Conservation (phyloP, 2,888 invertebrate genomes). For the Drosophila histrio region DNA sequence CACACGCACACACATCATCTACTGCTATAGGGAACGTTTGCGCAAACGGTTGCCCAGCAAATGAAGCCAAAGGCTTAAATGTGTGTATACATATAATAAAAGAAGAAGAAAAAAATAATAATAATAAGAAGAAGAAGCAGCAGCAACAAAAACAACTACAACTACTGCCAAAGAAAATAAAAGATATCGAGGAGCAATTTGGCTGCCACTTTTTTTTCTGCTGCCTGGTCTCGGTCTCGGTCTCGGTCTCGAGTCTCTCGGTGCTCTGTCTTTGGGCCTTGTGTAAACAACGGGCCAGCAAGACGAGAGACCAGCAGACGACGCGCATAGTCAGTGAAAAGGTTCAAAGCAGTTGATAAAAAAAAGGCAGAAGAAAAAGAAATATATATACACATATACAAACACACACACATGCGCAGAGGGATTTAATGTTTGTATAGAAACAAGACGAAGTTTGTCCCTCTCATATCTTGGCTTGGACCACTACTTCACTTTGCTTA, state of each 20-base stretch:
- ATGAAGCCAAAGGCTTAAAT: slow-evolving; percentile 75
- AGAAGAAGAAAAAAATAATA: slow-evolving; percentile 47
- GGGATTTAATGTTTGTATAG: slow-evolving; percentile 77
- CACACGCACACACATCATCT: slow-evolving; percentile 18
- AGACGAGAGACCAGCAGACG: slow-evolving; percentile 55
- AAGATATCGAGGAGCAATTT: slow-evolving; percentile 81
- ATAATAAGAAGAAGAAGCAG: slow-evolving; percentile 20
- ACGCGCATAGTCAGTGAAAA: slow-evolving; percentile 67
- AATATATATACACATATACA: slow-evolving; percentile 41
- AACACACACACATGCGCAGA: slow-evolving; percentile 45
- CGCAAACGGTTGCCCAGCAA: slow-evolving; percentile 76
- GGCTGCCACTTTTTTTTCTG: slow-evolving; percentile 76
- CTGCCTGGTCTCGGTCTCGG: slow-evolving; percentile 49
- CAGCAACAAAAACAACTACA: slow-evolving; percentile 30
- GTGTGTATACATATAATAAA: slow-evolving; percentile 56
- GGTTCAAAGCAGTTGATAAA: slow-evolving; percentile 74
- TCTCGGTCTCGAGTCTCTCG: neutral
- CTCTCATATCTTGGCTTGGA: slow-evolving; percentile 55
- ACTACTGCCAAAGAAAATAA: slow-evolving; percentile 74
- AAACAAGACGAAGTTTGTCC: slow-evolving; percentile 59
- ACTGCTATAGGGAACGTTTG: slow-evolving; percentile 54
- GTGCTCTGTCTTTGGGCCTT: slow-evolving; percentile 45
- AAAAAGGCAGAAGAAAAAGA: slow-evolving; percentile 50
- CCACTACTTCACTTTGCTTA: slow-evolving; percentile 76
- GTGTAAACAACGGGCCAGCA: slow-evolving; percentile 60